Conservation (phyloP, 2,797 vertebrate species). For the Manis pentadactyla region DNA sequence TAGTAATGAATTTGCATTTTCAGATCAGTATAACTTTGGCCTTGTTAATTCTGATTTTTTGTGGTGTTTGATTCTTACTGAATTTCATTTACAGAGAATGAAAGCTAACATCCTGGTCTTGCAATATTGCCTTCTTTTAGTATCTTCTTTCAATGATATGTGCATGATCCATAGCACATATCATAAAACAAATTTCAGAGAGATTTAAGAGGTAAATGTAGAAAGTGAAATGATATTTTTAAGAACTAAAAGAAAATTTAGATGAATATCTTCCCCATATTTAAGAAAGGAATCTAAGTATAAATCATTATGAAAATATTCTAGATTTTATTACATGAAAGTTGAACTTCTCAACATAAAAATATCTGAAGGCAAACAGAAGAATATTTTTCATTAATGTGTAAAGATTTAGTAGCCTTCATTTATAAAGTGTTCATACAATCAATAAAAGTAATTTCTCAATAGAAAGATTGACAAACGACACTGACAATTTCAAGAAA, state of each 20-base stretch:
- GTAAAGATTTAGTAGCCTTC: neutral
- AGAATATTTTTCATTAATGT: neutral
- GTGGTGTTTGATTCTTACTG: neutral
- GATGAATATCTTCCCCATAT: neutral
- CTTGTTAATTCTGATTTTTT: neutral
- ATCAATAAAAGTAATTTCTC: conserved; percentile 36
- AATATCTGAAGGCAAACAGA: neutral
- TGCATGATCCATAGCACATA: neutral
- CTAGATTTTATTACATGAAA: neutral
- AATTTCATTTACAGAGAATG: neutral
- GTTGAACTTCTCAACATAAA: neutral
- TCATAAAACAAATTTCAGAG: neutral
- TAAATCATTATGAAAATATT: neutral
- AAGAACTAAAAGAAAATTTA: conserved; percentile 26
- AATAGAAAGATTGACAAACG: neutral
- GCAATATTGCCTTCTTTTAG: neutral
- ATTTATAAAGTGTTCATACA: neutral
- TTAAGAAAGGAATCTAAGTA: conserved; percentile 40
- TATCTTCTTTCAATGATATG: neutral
- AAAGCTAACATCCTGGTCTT: neutral
- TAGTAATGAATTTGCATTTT: neutral
- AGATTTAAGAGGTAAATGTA: neutral
- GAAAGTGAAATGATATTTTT: neutral
- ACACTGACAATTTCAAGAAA: conserved; percentile 47
- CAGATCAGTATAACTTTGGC: neutral